Evolutionary conservation across 2,797 vertebrate genomes (phyloP), one percentile per base, ranked within the genome.

Genomic region (Pseudomugil tenellus): DNA sequence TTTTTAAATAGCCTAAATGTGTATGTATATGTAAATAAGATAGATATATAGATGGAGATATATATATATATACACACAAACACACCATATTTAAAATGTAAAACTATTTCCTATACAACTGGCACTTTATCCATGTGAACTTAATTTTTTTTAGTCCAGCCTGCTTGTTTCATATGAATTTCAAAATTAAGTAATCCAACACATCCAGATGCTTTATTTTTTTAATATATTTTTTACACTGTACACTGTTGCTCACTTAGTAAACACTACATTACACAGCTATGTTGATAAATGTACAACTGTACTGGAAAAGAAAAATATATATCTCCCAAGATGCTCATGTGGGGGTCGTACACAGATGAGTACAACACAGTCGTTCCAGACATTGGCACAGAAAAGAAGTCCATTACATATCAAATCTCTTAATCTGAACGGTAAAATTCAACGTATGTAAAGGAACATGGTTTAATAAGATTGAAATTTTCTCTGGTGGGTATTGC

Each of bases 201-300:
- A 84, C 91, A n/a, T 85, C 83, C 87, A 84, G 87, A 92, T 89
- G 88, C 84, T 92, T 93, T 91, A 93, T 90, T 92, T 25, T 46
- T 88, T 92, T 92, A 87, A 91, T 94, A 93, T 93, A 91, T 91
- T 94, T n/a, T 94, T 89, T 94, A 94, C 92, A 95, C 94, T 94
- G 93, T 95, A 95, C 93, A 94, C 84, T 73, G 85, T 91, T 91
- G 87, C 87, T 93, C 91, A 93, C 89, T 91, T 91, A 93, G 90
- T 92, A 93, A 93, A 93, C 92, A 95, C 92, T 93, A 94, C 92
- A 91, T 93, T 93, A 94, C 92, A 93, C 91, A 87, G 74, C 85
- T 91, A 92, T 92, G 81, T 92, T 86, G 91, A 89, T 90, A 92
- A 93, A 93, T 91, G 87, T 91, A 91, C 92, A 92, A 92, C 89